A percentile compares a stretch with the other conserved stretches of the same genome.
phyloP scores from a whole-genome alignment of 2,113 vertebrate species.

The Hiodon alosoides region DNA sequence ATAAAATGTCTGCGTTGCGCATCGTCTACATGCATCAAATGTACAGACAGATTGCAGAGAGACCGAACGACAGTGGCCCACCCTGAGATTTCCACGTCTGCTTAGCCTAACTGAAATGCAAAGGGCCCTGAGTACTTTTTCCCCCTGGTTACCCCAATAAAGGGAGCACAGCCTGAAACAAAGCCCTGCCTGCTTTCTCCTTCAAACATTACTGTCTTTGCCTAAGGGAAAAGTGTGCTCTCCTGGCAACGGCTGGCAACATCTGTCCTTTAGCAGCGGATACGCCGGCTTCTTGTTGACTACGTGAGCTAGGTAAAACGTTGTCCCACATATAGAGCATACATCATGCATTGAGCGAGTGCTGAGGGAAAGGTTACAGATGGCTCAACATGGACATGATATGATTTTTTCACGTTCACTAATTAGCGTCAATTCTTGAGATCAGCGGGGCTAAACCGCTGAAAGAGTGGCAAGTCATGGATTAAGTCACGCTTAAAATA shows the following conservation, averaged over 20 bases:
- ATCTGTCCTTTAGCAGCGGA: constrained; percentile 63
- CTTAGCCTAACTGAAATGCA: constrained; percentile 63
- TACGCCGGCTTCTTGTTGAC: constrained; percentile 54
- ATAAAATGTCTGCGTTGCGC: no score
- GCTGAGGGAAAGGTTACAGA: background rate
- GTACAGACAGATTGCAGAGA: background rate
- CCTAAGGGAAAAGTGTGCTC: constrained; percentile 38
- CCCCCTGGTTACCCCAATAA: constrained; percentile 40
- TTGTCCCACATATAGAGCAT: background rate
- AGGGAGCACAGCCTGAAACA: constrained; percentile 44
- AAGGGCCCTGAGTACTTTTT: constrained; percentile 46
- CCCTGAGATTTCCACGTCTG: constrained; percentile 58
- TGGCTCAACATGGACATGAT: constrained; percentile 39
- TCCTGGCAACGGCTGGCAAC: constrained; percentile 54
- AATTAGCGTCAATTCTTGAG: no score
- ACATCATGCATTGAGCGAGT: background rate
- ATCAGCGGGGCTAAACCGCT: constrained; percentile 15
- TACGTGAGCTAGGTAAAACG: constrained; percentile 28
- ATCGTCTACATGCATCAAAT: background rate
- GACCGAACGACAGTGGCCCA: background rate
- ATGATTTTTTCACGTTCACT: constrained; percentile 43
- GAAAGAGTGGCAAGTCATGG: no score
- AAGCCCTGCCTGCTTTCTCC: constrained; percentile 53
- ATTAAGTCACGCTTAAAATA: no score
- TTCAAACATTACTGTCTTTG: constrained; percentile 37